A percentile compares a stretch with the other conserved stretches of the same genome.
Evolutionary conservation across 2,888 invertebrate genomes (phyloP).

Genomic region (Brachyptera risi): DNA sequence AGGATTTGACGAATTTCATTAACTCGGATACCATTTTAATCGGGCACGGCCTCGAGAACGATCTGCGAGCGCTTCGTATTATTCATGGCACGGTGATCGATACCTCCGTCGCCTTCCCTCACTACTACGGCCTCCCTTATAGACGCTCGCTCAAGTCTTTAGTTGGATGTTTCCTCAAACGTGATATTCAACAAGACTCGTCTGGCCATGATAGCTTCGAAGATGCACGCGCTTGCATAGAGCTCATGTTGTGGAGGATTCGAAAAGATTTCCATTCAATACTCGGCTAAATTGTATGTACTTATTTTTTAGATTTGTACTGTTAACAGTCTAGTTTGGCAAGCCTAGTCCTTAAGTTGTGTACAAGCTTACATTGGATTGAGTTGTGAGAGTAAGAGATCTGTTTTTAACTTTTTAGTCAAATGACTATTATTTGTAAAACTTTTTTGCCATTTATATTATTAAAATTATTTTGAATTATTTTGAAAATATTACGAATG

Average conservation of each 20-base stretch:
- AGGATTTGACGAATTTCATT: constrained; percentile 75
- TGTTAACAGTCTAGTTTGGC: no score
- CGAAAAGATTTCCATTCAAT: constrained; percentile 48
- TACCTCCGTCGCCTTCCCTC: constrained; percentile 85
- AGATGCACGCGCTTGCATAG: constrained; percentile 86
- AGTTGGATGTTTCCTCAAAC: constrained; percentile 64
- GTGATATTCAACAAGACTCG: constrained; percentile 73
- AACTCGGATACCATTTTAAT: constrained; percentile 82
- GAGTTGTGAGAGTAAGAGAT: no score
- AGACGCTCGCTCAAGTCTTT: constrained; percentile 79
- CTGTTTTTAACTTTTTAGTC: no score
- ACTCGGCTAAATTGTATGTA: constrained; percentile 17
- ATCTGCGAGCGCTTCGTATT: constrained; percentile 79
- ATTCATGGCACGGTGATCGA: constrained; percentile 83
- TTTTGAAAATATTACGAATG: no score
- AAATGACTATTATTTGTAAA: no score
- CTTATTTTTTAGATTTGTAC: no score
- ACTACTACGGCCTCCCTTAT: constrained; percentile 75
- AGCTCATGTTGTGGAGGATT: constrained; percentile 78
- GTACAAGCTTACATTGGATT: no score
- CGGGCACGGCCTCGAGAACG: constrained; percentile 94
- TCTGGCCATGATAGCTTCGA: constrained; percentile 88
- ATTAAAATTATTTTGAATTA: no score
- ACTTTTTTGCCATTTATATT: no score
- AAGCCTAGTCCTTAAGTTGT: constrained; percentile 18